These are phyloP conservation scores for Hyperoplus lanceolatus DNA, from an alignment of 2,797 vertebrate genomes.

Conservation along the genomic window DNA sequence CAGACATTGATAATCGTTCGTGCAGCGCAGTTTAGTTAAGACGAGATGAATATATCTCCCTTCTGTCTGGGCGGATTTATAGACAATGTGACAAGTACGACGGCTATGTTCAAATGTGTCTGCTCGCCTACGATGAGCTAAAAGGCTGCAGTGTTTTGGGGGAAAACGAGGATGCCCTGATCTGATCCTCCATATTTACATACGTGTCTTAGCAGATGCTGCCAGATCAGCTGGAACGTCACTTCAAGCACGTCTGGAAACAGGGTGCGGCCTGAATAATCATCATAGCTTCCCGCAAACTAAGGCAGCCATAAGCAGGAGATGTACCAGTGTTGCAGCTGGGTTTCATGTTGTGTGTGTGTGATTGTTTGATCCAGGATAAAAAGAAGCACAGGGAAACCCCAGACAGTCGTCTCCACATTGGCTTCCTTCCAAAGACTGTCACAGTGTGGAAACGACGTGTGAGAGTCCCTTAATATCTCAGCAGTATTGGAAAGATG, in stretches of 20 bases:
- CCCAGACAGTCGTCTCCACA: constrained; percentile 57
- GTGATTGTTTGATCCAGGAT: constrained; percentile 73
- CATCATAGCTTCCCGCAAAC: constrained; percentile 58
- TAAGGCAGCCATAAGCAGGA: constrained; percentile 54
- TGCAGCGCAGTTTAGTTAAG: constrained; percentile 8
- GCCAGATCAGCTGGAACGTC: constrained; percentile 48
- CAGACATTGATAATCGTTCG: constrained; percentile 11
- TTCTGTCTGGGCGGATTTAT: constrained; percentile 34
- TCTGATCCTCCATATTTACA: constrained; percentile 49
- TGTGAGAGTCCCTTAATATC: constrained; percentile 69
- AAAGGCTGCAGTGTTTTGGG: constrained; percentile 30
- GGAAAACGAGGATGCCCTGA: constrained; percentile 43
- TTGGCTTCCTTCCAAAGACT: constrained; percentile 62
- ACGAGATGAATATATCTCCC: constrained; percentile 6
- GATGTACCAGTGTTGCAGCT: constrained; percentile 31
- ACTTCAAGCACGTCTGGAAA: constrained; percentile 56
- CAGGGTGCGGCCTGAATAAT: constrained; percentile 58
- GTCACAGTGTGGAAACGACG: constrained; percentile 46
- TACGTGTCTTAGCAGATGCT: constrained; percentile 47
- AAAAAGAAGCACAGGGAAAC: constrained; percentile 58
- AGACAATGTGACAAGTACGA: constrained; percentile 21
- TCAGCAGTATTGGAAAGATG: constrained; percentile 52
- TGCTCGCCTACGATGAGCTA: constrained; percentile 14
- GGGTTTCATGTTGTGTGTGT: constrained; percentile 59
- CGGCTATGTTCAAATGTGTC: constrained; percentile 6